A percentile compares a stretch with the other conserved stretches of the same genome.
Evolutionary conservation across 2,797 vertebrate species (phyloP).

Genomic region (Neosilurus hyrtlii): DNA sequence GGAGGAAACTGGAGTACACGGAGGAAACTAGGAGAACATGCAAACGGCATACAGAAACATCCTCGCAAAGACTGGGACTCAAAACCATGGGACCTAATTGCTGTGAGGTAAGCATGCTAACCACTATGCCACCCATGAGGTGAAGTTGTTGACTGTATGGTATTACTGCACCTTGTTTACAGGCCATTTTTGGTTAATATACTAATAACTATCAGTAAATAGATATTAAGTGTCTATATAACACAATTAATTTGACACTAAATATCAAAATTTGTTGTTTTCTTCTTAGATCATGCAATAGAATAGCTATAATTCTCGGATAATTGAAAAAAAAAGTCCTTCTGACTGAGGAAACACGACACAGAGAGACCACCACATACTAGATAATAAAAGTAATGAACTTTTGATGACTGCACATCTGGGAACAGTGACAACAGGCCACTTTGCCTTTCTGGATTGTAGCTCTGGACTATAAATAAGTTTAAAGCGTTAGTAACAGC

Average conservation of each 20-base stretch:
- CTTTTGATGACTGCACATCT: neutral
- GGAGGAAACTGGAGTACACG: no score
- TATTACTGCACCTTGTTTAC: no score
- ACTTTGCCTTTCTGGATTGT: neutral
- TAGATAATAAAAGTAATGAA: neutral
- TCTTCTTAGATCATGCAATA: neutral
- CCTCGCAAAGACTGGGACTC: no score
- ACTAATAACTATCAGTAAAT: neutral
- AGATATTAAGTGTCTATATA: neutral
- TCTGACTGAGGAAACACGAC: neutral
- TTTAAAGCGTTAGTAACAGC: conserved; percentile 60
- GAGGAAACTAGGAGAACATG: no score
- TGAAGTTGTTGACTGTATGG: no score
- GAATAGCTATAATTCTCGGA: neutral
- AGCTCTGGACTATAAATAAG: conserved; percentile 66
- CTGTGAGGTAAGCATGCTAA: no score
- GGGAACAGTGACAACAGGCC: conserved; percentile 18
- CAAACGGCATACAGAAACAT: no score
- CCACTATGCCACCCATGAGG: no score
- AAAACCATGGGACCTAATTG: no score
- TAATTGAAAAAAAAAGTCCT: neutral
- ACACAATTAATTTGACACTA: neutral
- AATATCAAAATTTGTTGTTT: neutral
- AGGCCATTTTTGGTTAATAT: neutral
- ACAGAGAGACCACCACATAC: neutral